A percentile compares a stretch with the other conserved stretches of the same genome.
phyloP scores from a whole-genome alignment of 2,797 vertebrate species.

The Rhincodon typus region DNA sequence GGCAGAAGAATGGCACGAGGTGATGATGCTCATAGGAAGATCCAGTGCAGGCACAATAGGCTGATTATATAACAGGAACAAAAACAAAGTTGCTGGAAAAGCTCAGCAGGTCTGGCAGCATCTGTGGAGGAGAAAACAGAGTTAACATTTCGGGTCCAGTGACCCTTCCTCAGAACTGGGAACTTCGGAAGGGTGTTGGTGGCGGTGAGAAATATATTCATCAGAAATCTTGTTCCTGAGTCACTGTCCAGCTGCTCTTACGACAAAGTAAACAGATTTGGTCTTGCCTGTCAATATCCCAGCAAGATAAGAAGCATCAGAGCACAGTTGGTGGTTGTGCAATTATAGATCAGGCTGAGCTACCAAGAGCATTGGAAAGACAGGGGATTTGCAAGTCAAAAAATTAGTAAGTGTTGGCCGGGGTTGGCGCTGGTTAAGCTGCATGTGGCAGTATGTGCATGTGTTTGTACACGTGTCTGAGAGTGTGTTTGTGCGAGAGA shows the following conservation, averaged over 20 bases:
- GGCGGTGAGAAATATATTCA: not conserved
- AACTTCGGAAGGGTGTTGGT: not conserved
- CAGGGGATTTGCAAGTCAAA: conserved; percentile 53
- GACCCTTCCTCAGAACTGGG: no score
- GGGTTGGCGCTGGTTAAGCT: conserved; percentile 42
- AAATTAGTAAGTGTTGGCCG: conserved; percentile 39
- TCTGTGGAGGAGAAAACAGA: no score
- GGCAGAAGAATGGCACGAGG: no score
- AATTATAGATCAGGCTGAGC: conserved; percentile 41
- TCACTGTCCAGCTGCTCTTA: not conserved
- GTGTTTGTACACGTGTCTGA: conserved; percentile 81
- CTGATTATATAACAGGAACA: no score
- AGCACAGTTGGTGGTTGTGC: not conserved
- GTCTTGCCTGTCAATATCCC: not conserved
- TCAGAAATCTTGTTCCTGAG: not conserved
- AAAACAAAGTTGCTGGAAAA: no score
- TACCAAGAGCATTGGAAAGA: conserved; percentile 61
- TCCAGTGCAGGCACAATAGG: no score
- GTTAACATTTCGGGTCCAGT: no score
- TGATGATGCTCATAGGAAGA: no score
- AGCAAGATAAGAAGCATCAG: not conserved
- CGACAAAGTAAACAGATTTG: not conserved
- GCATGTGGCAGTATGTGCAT: conserved; percentile 65
- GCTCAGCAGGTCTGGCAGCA: no score
- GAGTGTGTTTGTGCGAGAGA: conserved; percentile 76